Base-by-base conservation (phyloP, 2,888 invertebrate genomes). In the Drosophila neoperkinsi region DNA sequence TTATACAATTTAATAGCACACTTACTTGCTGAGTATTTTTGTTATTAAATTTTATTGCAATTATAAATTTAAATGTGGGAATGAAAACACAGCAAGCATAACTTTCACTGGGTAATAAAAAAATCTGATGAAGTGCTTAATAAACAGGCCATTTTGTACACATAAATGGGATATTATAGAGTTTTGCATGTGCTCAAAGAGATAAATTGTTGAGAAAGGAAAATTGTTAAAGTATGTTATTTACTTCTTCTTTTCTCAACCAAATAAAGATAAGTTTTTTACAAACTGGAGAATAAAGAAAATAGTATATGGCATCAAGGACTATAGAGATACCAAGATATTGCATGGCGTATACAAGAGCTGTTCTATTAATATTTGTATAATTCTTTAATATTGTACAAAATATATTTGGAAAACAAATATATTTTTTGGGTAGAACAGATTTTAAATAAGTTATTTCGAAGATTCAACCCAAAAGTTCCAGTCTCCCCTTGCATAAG, bases 1-100 rank as follows among this genome's bases (percentile, higher is more conserved):
- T 46, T 58, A 11, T 3, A 7, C n/a, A 59, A 28, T 25, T 59
- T 36, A 28, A 57, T 28, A 30, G 51, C 30, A n/a, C 30, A 51
- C 51, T 51, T 30, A n/a, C n/a, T n/a, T 31, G 30, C 28, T 31
- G 51, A 30, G 46, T 9, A 16, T 16, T 28, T 16, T 9, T 4
- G 16, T 9, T 46, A 46, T 9, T 46, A 16, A 4, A 9, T 46
- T 16, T 16, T 25, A 16, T 46, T 46, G 13, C 4, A 25, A 25
- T 46, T 46, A 46, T 25, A 46, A 11, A 51, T 18, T 50, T 11
- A 30, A 51, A n/a, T 51, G n/a, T 30, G 11, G n/a, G 51, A 30
- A 30, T 25, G 13, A 16, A 46, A 46, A 25, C 46, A 25, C 16
- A 25, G 46, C 7, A 46, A 25, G 4, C 13, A 16, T 9, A 9